Base-by-base conservation (phyloP, 2,888 invertebrate genomes). In the Caradrina clavipalpis region DNA sequence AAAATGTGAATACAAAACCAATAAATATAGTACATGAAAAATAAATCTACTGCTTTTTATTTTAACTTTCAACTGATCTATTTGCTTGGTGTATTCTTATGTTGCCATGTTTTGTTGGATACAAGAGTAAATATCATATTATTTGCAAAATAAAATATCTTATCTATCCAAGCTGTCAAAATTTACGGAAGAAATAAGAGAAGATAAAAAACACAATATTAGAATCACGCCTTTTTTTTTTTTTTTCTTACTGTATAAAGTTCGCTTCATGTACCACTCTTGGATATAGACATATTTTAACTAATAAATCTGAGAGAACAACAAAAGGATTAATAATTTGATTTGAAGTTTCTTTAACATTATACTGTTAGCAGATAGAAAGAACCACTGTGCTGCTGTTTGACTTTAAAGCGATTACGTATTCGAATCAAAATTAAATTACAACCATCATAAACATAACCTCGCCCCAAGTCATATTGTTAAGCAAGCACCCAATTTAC, bases 1-100 rank as follows among this genome's bases (percentile, higher is more conserved):
- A 91, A 93, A 90, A 90, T 95, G 95, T 95, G 95, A 95, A 95
- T 95, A 95, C 86, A 91, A 94, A 94, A 93, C 92, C 92, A 95
- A 94, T 95, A 95, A 95, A 95, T 90, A 94, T 94, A 94, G 94
- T 91, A 92, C 15, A 92, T 87, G 63, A 87, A 83, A 86, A 78
- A 76, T 60, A 65, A 2, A 39, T 63, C 0, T 47, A 42, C 7
- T 26, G 42, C 13, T 57, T 77, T 76, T 78, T 45, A 78, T 77
- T 78, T 60, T 21, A 31, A 42, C 0, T 54, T 11, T 21, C 3
- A 47, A 42, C 42, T 17, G 45, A 45, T 45, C 17, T 17, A 17
- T 17, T 2, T 5, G 15, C 13, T 42, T 13, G 11, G 35, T 26
- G 26, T 26, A 26, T 26, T 26, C 26, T 26, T 26, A 26, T 26